Evolutionary conservation across 1,140 invertebrate species (phyloP), one percentile per base, ranked within the genome.

Genomic region (Philotrypesis tridentata): DNA sequence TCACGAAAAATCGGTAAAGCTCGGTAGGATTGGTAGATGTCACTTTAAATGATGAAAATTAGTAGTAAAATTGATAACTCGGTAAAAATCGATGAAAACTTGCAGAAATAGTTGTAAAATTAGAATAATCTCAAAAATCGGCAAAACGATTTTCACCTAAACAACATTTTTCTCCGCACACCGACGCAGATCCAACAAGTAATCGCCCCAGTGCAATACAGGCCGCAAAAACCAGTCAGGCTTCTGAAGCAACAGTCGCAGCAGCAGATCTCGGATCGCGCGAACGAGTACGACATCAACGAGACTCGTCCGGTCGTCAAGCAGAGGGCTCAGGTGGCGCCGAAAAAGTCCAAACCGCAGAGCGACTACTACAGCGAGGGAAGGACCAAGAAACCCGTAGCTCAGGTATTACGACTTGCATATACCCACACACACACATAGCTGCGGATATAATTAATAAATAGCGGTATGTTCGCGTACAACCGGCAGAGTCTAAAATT

Each of bases 301-400:
- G 85, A 87, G 21, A 85, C 85, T 5, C 29, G 81, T 12, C 55
- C 85, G 11, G 83, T 78, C 25, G 82, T 79, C 25, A 85, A 84
- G 14, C 84, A 82, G 25, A 88, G 86, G 33, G 60, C 84, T n/a
- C 82, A 86, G 21, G 55, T 82, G 1, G 85, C 87, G 21, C 80
- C 87, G 11, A 68, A 84, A 0, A 88, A 87, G 67, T 68, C 85
- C 7, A 82, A 78, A 5, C 73, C 83, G 6, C 85, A 89, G 29
- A 78, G 48, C 27, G 76, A 80, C n/a, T 84, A 84, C 60, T 87
- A 87, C 68, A 9, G 33, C 48, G 85, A 86, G 12, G 61, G 85
- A 2, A 43, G 84, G 8, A 87, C 93, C 67, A 94, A 93, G 85
- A 95, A 95, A 86, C 94, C 95, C 2, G 95, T 95, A 1, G 94